Evolutionary conservation across 1,140 invertebrate genomes (phyloP), one percentile per base, ranked within the genome.

Genomic region (Nomia melanderi): DNA sequence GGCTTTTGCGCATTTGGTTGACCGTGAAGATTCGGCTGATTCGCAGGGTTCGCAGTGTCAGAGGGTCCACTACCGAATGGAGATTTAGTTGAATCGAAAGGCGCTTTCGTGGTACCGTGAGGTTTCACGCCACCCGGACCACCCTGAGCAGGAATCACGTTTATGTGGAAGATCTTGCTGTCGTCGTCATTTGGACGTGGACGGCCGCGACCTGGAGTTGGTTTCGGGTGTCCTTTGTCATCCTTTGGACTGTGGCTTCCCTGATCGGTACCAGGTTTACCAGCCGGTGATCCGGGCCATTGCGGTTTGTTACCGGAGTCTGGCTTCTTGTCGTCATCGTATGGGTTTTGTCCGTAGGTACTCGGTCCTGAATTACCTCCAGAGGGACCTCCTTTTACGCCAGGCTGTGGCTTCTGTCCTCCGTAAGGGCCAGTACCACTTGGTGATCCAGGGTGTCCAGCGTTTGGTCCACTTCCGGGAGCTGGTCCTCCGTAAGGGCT

Each of bases 151-250:
- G 64, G 73, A 7, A 4, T 69, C n/a, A 76, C 54, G 29, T 76
- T 50, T 47, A 76, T 60, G 25, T 76, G 47, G 29, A 76, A 69
- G 1, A 76, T 76, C 2, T 76, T 47, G 6, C 73, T 76, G 3
- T 76, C 65, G 6, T n/a, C 73, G 1, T 39, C 14, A 2, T 56
- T 64, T 0, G 59, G 3, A 4, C 39, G 3, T 5, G 36, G 59
- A 27, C 8, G 59, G 11, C n/a, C n/a, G 17, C 3, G 29, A 12
- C 9, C 14, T 44, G 41, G 41, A 17, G 14, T 44, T 17, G 9
- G 23, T 14, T 23, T 23, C 6, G 14, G 20, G 2, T 25, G 50
- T 4, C 20, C 25, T 7, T 29, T 44, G 3, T 3, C 41, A 44
- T 44, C 20, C 41, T 17, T 17, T 7, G 47, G 47, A 1, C n/a